These are phyloP conservation scores for Lanius ludovicianus DNA, from an alignment of 2,113 vertebrate species.

Conservation along the genomic window DNA sequence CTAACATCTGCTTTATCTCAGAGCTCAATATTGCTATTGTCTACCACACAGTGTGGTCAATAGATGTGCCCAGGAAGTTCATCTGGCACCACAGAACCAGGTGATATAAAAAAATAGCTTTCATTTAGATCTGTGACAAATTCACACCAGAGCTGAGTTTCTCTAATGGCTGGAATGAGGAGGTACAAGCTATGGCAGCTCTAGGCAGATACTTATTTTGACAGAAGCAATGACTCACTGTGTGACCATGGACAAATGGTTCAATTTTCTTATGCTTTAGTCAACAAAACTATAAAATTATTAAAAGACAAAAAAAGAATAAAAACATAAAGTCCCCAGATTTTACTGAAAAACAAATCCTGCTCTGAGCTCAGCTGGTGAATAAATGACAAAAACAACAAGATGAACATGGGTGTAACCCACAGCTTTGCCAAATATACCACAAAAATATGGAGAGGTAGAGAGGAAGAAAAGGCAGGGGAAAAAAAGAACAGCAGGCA, in stretches of 20 bases:
- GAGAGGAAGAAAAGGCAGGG: conserved; percentile 4
- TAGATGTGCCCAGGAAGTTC: neutral
- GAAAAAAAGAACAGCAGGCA: neutral
- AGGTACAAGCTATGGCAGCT: neutral
- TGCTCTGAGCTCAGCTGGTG: conserved; percentile 55
- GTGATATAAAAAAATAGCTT: neutral
- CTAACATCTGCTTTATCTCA: neutral
- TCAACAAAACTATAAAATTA: conserved; percentile 65
- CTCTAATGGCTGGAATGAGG: neutral
- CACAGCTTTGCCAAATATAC: conserved; percentile 47
- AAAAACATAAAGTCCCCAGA: conserved; percentile 38
- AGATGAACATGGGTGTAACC: conserved; percentile 61
- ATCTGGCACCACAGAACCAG: neutral
- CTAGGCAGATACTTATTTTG: conserved; percentile 37
- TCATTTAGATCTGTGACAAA: neutral
- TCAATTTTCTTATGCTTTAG: conserved; percentile 41
- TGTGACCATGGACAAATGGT: neutral
- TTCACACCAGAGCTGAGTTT: neutral
- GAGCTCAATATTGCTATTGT: neutral
- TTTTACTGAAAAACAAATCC: conserved; percentile 55
- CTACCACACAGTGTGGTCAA: rapidly evolving
- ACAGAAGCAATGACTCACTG: conserved; percentile 34
- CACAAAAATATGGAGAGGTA: conserved; percentile 53
- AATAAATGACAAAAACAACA: conserved; percentile 67
- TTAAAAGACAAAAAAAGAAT: conserved; percentile 48